Percentiles rank a stretch among this genome's conserved stretches.
Evolutionary conservation across 2,888 invertebrate species (phyloP).

Genomic region (Drosophila paranaensis): DNA sequence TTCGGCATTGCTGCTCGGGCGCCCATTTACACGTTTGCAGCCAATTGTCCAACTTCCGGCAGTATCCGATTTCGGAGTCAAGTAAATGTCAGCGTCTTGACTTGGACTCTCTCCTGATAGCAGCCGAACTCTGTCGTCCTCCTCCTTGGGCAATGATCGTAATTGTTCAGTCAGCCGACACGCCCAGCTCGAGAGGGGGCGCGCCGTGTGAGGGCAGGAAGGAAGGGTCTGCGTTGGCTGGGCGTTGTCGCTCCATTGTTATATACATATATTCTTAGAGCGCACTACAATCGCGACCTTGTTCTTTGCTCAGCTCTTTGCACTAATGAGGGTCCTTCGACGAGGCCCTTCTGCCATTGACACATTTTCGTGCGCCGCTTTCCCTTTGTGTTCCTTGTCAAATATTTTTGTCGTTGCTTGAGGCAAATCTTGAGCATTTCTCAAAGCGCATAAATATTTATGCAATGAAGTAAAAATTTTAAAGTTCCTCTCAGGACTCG

Average conservation of each 20-base stretch:
- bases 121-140: not conserved
- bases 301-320: slow-evolving; percentile 66
- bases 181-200: slow-evolving; percentile 52
- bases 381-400: slow-evolving; percentile 65
- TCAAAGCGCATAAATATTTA: slow-evolving; percentile 76
- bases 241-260: slow-evolving; percentile 61
- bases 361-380: slow-evolving; percentile 59
- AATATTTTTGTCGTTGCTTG: slow-evolving; percentile 63
- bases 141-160: slow-evolving; percentile 40
- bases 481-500: slow-evolving; percentile 19
- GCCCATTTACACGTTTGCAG: slow-evolving; percentile 64
- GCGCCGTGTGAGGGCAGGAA: slow-evolving; percentile 10
- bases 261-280: slow-evolving; percentile 39
- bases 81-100: slow-evolving; percentile 75
- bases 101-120: slow-evolving; percentile 21
- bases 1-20: slow-evolving; percentile 23
- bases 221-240: slow-evolving; percentile 36
- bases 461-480: slow-evolving; percentile 72
- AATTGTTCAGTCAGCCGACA: slow-evolving; percentile 71
- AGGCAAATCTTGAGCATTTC: slow-evolving; percentile 59
- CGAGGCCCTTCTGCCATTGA: slow-evolving; percentile 68
- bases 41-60: slow-evolving; percentile 77
- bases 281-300: slow-evolving; percentile 47
- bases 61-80: slow-evolving; percentile 72
- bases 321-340: slow-evolving; percentile 76